Evolutionary conservation across 2,113 vertebrate species (phyloP), one percentile per base, ranked within the genome.

Genomic region (Hippolais icterina): DNA sequence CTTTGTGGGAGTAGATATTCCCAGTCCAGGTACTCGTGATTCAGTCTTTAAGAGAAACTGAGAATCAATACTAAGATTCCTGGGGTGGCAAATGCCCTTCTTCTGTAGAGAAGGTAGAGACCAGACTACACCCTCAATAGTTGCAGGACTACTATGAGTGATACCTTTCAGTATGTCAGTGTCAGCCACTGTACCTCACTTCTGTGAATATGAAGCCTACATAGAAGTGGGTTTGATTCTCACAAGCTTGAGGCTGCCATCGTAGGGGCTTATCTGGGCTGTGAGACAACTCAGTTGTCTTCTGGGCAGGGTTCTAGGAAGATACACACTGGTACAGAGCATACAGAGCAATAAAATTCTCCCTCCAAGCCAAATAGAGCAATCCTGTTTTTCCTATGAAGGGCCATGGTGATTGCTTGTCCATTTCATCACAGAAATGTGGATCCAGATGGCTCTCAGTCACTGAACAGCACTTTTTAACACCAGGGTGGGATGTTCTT

Each of bases 161-260:
- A 6, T 27, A 20, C 16, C 33, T 75, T 54, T 66, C 46, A n/a
- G 33, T 8, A 35, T 5, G 3, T 15, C 41, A 28, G 15, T 14
- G 44, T 5, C 54, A 1, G 1, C 19, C 56, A 39, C 12, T 19
- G 13, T 17, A 70, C 25, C 29, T 84, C 37, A 52, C 5, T 42
- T 47, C 46, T 47, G 14, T n/a, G 46, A 18, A 16, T 42, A 31
- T 37, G 57, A 61, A 83, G 10, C 46, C 28, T 16, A 23, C 16
- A 29, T 29, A 76, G 29, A 14, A 84, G 24, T 28, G n/a, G 11
- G 4, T 6, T 42, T 65, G 29, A 42, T 41, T 56, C 42, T 52
- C 12, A 28, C 16, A 56, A 57, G 33, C 12, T 56, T 0, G 0
- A 88, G 42, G 10, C 17, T 93, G 18, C 8, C 18, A 4, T 28